Base-by-base conservation (phyloP, 1,140 invertebrate species). In the Panagrolaimus sp. region DNA sequence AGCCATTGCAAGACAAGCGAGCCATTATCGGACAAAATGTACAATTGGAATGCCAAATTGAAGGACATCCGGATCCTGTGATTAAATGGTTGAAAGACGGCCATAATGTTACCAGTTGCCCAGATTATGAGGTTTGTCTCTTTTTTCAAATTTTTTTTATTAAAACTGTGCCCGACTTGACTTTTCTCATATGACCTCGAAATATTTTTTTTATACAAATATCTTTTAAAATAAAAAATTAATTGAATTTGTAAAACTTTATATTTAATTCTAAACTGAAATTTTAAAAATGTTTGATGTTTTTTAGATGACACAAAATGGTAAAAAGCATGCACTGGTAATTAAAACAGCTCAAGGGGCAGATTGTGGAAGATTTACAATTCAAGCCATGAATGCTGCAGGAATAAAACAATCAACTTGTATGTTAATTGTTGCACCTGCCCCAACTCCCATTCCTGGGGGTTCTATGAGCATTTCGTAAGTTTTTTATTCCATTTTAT, bases 371-470 rank as follows among this genome's bases (percentile, higher is more conserved):
- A 70, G 81, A 45, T 82, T 82, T 67, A 83, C 80, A 38, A 65
- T 79, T 43, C 80, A 82, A 71, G 81, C 81, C 24, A 75, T 82
- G 69, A 82, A 82, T 67, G 71, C 77, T 21, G 80, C 78, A 5
- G 80, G 81, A 14, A 80, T 76, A 9, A 80, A 82, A 63, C 81
- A 83, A 47, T 83, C 80, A 15, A 83, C 79, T 24, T 82, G 80
- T 67, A 77, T 82, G 52, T 68, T 82, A 21, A 83, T 82, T 68
- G 82, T 83, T 32, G 80, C 80, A 28, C 81, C 79, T 26, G 80
- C 80, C 8, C 80, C 80, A 15, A 83, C 80, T 17, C 80, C 80
- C 14, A 55, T 82, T 28, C 81, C 81, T 24, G 81, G 80, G 17
- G 78, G 43, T 55, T 15, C 71, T 14, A 81, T 71, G 63, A 76